phyloP scores from a whole-genome alignment of 2,888 invertebrate species.

The Drosophila borealis region DNA sequence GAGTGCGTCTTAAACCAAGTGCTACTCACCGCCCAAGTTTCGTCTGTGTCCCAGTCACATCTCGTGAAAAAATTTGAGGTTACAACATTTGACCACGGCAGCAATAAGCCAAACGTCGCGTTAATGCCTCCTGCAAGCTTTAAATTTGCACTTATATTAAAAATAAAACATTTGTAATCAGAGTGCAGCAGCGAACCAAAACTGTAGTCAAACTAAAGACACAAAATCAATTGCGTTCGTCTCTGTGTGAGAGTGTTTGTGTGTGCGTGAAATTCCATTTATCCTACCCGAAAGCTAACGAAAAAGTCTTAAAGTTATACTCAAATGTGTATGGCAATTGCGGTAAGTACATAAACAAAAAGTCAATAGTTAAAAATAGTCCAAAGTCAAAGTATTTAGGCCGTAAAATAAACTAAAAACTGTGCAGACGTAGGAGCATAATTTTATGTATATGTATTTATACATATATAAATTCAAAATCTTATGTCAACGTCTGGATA shows the following conservation, averaged over 20 bases:
- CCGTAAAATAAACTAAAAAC: neutral
- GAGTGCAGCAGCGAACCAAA: conserved; percentile 5
- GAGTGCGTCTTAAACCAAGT: conserved; percentile 6
- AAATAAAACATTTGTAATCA: conserved; percentile 61
- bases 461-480: neutral
- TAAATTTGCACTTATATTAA: conserved; percentile 26
- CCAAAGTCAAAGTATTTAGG: neutral
- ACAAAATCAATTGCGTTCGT: conserved; percentile 52
- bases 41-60: conserved; percentile 22
- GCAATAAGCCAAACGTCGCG: conserved; percentile 55
- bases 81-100: conserved; percentile 67
- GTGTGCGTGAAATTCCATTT: conserved; percentile 61
- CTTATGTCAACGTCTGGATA: neutral
- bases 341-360: conserved; percentile 87
- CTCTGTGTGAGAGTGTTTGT: conserved; percentile 27
- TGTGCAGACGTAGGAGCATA: neutral
- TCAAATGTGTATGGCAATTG: conserved; percentile 94
- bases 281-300: conserved; percentile 64
- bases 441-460: neutral
- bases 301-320: conserved; percentile 80
- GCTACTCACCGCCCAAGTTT: conserved; percentile 17
- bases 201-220: neutral
- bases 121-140: conserved; percentile 61
- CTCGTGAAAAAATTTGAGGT: conserved; percentile 67
- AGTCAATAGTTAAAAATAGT: neutral